Base-by-base conservation (phyloP, 2,888 invertebrate species). In the Dicyrtoma fusca region DNA sequence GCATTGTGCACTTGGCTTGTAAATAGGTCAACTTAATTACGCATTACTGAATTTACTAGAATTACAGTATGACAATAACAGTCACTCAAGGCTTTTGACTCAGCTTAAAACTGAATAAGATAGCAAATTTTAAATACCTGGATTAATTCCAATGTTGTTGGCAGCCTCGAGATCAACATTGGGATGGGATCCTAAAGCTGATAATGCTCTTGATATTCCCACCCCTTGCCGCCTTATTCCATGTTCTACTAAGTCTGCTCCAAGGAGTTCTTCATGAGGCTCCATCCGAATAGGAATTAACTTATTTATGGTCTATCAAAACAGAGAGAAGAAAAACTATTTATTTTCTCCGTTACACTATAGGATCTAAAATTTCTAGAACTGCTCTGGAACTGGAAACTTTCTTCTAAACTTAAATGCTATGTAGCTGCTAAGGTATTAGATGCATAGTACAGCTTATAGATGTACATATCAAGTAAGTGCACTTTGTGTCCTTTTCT, bases 171-270 rank as follows among this genome's bases (percentile, higher is more conserved):
- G 55, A 66, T 81, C 81, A 55, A 79, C 71, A 65, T 74, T 71
- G 23, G 77, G 76, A 34, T 77, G 81, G 57, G 78, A 78, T 26
- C 79, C 79, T 25, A 84, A 79, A 5, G 82, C 82, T 0, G 83
- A 82, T 8, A 83, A 75, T 1, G 83, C 83, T 34, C 83, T 73
- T 14, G 82, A 82, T 2, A 84, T 82, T 0, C 84, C 84, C 4
- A 82, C 81, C 6, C 81, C 81, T 26, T 77, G 71, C 82, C 94
- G 92, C 61, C 90, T 87, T 57, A 95, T 90, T 77, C 88, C 87
- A 83, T 96, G 95, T 82, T 96, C 95, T 1, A 91, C 90, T 44
- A 95, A 86, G 84, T 96, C 95, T 0, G 95, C 95, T 0, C 95
- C 95, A 14, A 95, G 84, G 59, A 94, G 85, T 84, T 96, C 95